Evolutionary conservation across 2,888 invertebrate species (phyloP).

Genomic region (Selenia dentaria): DNA sequence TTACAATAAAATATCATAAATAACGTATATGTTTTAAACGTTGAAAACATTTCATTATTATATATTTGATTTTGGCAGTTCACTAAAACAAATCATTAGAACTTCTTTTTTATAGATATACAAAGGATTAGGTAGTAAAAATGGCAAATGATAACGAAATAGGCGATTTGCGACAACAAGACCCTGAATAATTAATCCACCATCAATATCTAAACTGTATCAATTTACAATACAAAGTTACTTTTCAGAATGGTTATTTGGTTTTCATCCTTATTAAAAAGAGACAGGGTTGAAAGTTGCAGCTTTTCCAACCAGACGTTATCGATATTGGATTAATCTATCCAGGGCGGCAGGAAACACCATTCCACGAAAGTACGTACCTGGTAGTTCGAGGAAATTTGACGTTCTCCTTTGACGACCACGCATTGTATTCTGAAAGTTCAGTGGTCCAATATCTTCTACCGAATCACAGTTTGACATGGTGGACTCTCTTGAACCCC

Average conservation of each 20-base stretch:
- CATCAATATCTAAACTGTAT: constrained; percentile 16
- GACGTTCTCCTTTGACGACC: constrained; percentile 92
- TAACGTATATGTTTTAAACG: too few relatives aligned
- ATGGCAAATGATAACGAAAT: constrained; percentile 8
- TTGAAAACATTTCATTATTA: too few relatives aligned
- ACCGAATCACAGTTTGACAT: constrained; percentile 87
- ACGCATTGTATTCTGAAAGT: constrained; percentile 91
- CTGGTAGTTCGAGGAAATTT: constrained; percentile 94
- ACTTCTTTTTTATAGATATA: too few relatives aligned
- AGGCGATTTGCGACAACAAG: constrained; percentile 9
- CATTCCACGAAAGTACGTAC: constrained; percentile 70
- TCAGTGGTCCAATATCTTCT: constrained; percentile 92
- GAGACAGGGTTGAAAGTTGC: background rate
- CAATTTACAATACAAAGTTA: constrained; percentile 14
- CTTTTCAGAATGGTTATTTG: background rate
- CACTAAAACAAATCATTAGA: too few relatives aligned
- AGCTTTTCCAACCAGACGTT: constrained; percentile 1
- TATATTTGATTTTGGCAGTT: too few relatives aligned
- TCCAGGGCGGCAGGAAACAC: background rate
- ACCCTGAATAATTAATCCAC: constrained; percentile 24
- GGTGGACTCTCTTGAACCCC: constrained; percentile 93
- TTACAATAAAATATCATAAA: too few relatives aligned
- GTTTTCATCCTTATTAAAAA: constrained; percentile 1
- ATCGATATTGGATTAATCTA: constrained; percentile 10
- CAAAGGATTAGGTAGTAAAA: constrained; percentile 1